Conservation (phyloP, 2,797 vertebrate species). For the Gouania willdenowi region DNA sequence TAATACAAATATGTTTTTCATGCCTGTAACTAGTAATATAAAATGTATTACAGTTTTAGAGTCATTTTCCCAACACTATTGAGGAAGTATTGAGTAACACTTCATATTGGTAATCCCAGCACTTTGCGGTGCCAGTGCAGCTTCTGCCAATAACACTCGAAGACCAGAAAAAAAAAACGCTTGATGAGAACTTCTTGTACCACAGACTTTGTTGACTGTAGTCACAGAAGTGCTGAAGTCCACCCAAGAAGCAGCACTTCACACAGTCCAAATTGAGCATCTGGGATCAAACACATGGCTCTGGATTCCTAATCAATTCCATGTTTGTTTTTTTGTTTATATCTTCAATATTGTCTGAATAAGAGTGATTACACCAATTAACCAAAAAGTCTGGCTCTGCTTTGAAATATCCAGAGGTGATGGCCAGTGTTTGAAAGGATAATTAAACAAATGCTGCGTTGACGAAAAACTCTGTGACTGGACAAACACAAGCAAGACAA, state of each 20-base stretch:
- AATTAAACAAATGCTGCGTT: constrained; percentile 44
- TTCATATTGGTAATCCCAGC: constrained; percentile 3
- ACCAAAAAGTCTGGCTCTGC: constrained; percentile 54
- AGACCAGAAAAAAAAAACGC: no score
- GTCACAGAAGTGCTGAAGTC: constrained; percentile 20
- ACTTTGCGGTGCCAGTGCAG: constrained; percentile 4
- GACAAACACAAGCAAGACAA: constrained; percentile 17
- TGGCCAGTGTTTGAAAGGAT: constrained; percentile 38
- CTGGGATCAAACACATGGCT: constrained; percentile 19
- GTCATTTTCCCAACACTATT: no score
- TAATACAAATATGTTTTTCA: no score
- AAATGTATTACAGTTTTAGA: no score
- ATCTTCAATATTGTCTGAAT: constrained; percentile 60
- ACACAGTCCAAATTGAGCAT: constrained; percentile 15
- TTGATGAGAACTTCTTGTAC: background rate
- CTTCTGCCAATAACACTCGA: constrained; percentile 27
- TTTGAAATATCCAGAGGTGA: constrained; percentile 16
- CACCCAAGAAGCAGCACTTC: constrained; percentile 13
- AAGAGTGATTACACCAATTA: constrained; percentile 71
- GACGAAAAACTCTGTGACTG: constrained; percentile 21
- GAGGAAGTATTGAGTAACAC: no score
- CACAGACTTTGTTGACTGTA: constrained; percentile 16
- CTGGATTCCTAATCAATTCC: constrained; percentile 52
- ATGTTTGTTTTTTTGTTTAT: no score
- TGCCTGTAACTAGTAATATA: no score